phyloP scores from a whole-genome alignment of 2,888 invertebrate genomes.

The Eurois occulta region DNA sequence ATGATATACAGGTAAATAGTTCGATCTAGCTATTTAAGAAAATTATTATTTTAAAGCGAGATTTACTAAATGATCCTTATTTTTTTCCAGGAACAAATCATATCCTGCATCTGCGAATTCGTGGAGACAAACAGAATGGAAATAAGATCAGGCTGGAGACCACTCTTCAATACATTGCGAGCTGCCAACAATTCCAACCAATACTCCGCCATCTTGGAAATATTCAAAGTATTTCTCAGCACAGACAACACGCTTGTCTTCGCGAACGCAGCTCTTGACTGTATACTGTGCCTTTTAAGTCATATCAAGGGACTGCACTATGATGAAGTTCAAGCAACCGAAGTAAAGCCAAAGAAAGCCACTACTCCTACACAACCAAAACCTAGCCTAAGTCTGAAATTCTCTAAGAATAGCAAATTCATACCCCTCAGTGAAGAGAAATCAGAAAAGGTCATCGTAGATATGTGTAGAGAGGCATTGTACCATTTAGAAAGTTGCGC shows the following conservation, averaged over 20 bases:
- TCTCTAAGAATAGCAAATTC: conserved; percentile 87
- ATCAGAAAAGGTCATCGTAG: conserved; percentile 87
- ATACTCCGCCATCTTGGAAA: conserved; percentile 95
- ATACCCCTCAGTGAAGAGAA: conserved; percentile 87
- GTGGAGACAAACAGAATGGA: conserved; percentile 98
- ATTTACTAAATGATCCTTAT: background rate
- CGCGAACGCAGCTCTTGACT: conserved; percentile 98
- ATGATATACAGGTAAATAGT: conserved; percentile 95
- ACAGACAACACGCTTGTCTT: conserved; percentile 98
- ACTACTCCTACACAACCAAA: conserved; percentile 79
- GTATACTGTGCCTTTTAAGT: conserved; percentile 96
- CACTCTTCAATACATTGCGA: conserved; percentile 97
- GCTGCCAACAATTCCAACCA: conserved; percentile 95
- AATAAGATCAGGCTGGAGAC: conserved; percentile 98
- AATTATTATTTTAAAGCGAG: background rate
- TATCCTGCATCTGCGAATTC: conserved; percentile 98
- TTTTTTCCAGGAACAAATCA: conserved; percentile 94
- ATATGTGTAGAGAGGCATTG: conserved; percentile 94
- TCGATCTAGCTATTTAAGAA: background rate
- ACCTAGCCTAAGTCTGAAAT: conserved; percentile 84
- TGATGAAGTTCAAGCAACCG: conserved; percentile 87
- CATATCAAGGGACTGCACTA: conserved; percentile 93
- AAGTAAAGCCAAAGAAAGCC: conserved; percentile 84
- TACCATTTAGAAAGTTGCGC: conserved; percentile 96
- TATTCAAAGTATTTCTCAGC: conserved; percentile 97